A percentile compares a stretch with the other conserved stretches of the same genome.
Conservation (phyloP, 2,113 vertebrate genomes). For the Platycercus adscitus region DNA sequence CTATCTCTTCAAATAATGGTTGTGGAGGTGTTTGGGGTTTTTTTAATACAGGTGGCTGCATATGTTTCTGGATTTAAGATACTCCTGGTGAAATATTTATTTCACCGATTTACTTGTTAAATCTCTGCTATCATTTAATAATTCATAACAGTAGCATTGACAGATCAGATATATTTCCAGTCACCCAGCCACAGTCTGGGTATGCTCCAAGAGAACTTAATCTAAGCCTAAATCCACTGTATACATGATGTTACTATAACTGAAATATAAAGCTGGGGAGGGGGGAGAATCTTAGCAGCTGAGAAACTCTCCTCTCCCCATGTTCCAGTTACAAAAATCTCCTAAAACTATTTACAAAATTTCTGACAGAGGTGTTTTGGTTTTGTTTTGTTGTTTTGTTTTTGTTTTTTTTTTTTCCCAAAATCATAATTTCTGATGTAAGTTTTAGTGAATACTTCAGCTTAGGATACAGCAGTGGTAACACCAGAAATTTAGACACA, state of each 20-base stretch:
- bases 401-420: neutral
- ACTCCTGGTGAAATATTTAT: conserved; percentile 28
- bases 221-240: conserved; percentile 45
- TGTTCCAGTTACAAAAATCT: conserved; percentile 68
- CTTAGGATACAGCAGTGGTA: conserved; percentile 39
- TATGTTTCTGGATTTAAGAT: conserved; percentile 61
- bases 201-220: conserved; percentile 37
- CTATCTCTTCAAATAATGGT: conserved; percentile 66
- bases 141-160: conserved; percentile 26
- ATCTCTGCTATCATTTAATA: conserved; percentile 6
- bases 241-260: conserved; percentile 40
- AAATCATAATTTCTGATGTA: neutral
- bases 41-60: conserved; percentile 7
- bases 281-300: conserved; percentile 60
- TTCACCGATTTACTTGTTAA: conserved; percentile 25
- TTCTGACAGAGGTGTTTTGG: conserved; percentile 19
- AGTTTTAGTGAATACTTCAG: conserved; percentile 43
- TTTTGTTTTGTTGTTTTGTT: neutral
- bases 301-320: conserved; percentile 52
- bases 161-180: conserved; percentile 9
- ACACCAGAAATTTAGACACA: neutral
- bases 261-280: conserved; percentile 33
- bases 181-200: neutral
- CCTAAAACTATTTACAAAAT: conserved; percentile 66
- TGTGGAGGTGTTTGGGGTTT: neutral